Conservation (phyloP, 2,888 invertebrate species). For the Drosophila affinis region DNA sequence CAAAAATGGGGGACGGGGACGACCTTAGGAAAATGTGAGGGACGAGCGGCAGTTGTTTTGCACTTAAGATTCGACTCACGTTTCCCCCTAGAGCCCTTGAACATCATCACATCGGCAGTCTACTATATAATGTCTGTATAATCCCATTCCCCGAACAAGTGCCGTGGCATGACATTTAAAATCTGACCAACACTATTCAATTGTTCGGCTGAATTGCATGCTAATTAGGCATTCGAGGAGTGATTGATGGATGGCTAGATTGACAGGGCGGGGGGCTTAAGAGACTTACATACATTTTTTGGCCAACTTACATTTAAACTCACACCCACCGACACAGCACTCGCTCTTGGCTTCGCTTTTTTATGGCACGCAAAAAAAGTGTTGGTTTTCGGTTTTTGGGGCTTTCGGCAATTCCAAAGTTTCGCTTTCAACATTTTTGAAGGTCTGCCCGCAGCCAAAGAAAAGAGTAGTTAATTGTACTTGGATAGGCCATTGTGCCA, state of each 20-base stretch:
- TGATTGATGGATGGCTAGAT: slow-evolving; percentile 50
- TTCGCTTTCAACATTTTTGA: slow-evolving; percentile 69
- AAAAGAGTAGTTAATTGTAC: slow-evolving; percentile 44
- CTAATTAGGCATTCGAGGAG: slow-evolving; percentile 60
- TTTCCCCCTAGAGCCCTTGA: slow-evolving; percentile 37
- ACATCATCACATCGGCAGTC: neutral
- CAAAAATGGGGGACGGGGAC: slow-evolving; percentile 32
- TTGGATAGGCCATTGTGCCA: slow-evolving; percentile 33
- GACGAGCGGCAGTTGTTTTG: slow-evolving; percentile 2
- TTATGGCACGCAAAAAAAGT: slow-evolving; percentile 27
- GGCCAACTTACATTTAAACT: slow-evolving; percentile 49
- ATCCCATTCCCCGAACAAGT: slow-evolving; percentile 38
- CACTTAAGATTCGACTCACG: slow-evolving; percentile 29
- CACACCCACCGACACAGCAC: slow-evolving; percentile 54
- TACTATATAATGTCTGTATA: slow-evolving; percentile 38
- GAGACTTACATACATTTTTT: slow-evolving; percentile 47
- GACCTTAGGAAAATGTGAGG: slow-evolving; percentile 59
- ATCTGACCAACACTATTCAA: slow-evolving; percentile 59
- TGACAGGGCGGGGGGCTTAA: slow-evolving; percentile 42
- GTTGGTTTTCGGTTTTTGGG: neutral
- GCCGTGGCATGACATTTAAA: slow-evolving; percentile 60
- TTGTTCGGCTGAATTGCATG: slow-evolving; percentile 71
- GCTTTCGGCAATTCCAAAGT: slow-evolving; percentile 53
- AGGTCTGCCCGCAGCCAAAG: slow-evolving; percentile 60
- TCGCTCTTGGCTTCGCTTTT: slow-evolving; percentile 23